Evolutionary conservation across 1,140 invertebrate species (phyloP), one percentile per base, ranked within the genome.

Genomic region (Drosophila lini): DNA sequence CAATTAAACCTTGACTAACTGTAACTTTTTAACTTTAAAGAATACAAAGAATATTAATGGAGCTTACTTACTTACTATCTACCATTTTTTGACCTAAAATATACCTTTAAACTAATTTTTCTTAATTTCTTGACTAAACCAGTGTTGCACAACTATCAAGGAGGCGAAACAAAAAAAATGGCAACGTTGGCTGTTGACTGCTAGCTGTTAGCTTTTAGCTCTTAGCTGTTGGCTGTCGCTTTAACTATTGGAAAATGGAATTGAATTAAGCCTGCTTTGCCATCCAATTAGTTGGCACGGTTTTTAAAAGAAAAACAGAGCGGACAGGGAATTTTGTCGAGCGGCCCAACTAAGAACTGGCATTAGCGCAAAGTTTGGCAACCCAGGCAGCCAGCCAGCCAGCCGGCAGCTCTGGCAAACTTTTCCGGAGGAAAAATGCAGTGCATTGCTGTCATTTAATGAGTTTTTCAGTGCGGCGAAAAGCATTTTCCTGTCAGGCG

Each of bases 341-440:
- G 60, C 60, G 36, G 52, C 45, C 16, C 52, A 45, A 52, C 47
- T 71, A 42, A 52, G 48, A 56, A 34, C 38, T 48, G 34, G 55
- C 67, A 53, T 52, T 59, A 42, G 57, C 41, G 77, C 19, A 5
- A 75, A 80, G 77, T 80, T 80, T 75, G 78, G 78, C 77, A 80
- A 80, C 63, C 13, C 44, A 11, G 70, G 15, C 44, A 38, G 69
- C n/a, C 19, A 48, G 8, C 34, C 44, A 38, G 69, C n/a, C 19
- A 48, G 8, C 34, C 34, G 34, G 10, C 34, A 36, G 34, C 11
- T 42, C 44, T 13, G 28, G 60, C 6, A 31, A 63, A 63, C n/a
- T 63, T 63, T 48, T 32, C n/a, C 44, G 9, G 5, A 8, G 22
- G 22, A 28, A 32, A 64, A 77, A 41, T 44, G 53, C 42, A 69